phyloP scores from a whole-genome alignment of 2,797 vertebrate species.

The Enteromius afrohamiltoni region DNA sequence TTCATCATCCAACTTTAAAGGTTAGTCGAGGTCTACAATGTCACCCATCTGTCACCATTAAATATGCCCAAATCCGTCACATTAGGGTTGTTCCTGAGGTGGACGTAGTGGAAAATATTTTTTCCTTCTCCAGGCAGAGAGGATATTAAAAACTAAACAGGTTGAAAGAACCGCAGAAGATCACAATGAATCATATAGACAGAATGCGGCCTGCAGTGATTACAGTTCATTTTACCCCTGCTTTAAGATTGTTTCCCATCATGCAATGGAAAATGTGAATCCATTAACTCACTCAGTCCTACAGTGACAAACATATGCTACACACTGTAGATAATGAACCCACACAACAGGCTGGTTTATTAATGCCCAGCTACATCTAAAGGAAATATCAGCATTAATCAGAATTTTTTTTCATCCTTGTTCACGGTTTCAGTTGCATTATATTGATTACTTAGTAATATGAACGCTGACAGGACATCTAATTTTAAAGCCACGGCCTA shows the following conservation, averaged over 20 bases:
- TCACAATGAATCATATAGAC: constrained; percentile 41
- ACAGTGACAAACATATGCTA: constrained; percentile 11
- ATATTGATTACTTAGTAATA: constrained; percentile 33
- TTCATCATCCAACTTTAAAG: constrained; percentile 36
- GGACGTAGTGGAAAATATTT: not conserved
- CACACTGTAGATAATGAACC: constrained; percentile 22
- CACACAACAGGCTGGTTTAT: constrained; percentile 18
- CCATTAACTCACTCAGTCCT: constrained; percentile 22
- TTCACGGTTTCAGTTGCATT: constrained; percentile 24
- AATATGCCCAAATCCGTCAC: constrained; percentile 27
- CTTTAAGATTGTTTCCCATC: constrained; percentile 35
- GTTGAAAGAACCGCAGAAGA: constrained; percentile 32
- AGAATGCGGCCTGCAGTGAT: constrained; percentile 29
- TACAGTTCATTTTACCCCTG: constrained; percentile 26
- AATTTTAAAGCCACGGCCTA: constrained; percentile 35
- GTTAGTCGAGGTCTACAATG: constrained; percentile 43
- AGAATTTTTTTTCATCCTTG: not conserved
- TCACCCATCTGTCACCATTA: constrained; percentile 49
- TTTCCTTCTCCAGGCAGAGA: constrained; percentile 17
- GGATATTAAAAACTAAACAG: constrained; percentile 43
- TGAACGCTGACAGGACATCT: constrained; percentile 29
- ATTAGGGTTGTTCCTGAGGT: constrained; percentile 17
- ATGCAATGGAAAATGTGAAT: constrained; percentile 21
- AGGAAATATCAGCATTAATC: constrained; percentile 35
- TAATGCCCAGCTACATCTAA: constrained; percentile 9